Base-by-base conservation (phyloP, 2,797 vertebrate species). In the Poecile montanus region DNA sequence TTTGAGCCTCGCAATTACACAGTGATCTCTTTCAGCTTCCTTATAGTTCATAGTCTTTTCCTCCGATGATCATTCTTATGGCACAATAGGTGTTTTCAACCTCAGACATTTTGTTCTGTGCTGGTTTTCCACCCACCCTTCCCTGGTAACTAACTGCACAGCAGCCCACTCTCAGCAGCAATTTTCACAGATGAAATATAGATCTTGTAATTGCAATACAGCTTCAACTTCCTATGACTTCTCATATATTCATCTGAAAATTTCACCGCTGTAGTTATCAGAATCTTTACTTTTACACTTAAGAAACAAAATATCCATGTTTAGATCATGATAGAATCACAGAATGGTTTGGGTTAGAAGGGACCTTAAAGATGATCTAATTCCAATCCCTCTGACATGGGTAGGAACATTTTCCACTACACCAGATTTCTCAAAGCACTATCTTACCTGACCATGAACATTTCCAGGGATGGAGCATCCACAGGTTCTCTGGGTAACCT, bases 151-250 rank as follows among this genome's bases (percentile, higher is more conserved):
- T 87, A 71, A 67, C 27, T 76, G 23, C 81, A 85, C 71, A 89
- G 56, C 67, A 93, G 30, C 77, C 77, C 32, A 65, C 80, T 76
- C 74, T 78, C 66, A 70, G 74, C 7, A 56, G 47, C 22, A 73
- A n/a, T 88, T 90, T 86, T 92, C 77, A 73, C 44, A 76, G 77
- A 89, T 21, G 50, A 87, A 86, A 89, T 73, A 89, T 3, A 82
- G 36, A 78, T n/a, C 56, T 62, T 54, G 47, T 45, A 82, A 76
- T 42, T 91, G 58, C 50, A 36, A 10, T 44, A 48, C 26, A 85
- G 30, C 11, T 93, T 48, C 29, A 18, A 54, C 81, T 94, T 30
- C 21, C 34, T 70, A 74, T 14, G 47, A 42, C 5, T 76, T 83
- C 45, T 76, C 18, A 29, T 71, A 53, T 17, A 65, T 54, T 34